Percentiles rank a stretch among this genome's conserved stretches.
These are phyloP conservation scores for Odontesthes bonariensis DNA, from an alignment of 2,113 vertebrate genomes.

Conservation along the genomic window DNA sequence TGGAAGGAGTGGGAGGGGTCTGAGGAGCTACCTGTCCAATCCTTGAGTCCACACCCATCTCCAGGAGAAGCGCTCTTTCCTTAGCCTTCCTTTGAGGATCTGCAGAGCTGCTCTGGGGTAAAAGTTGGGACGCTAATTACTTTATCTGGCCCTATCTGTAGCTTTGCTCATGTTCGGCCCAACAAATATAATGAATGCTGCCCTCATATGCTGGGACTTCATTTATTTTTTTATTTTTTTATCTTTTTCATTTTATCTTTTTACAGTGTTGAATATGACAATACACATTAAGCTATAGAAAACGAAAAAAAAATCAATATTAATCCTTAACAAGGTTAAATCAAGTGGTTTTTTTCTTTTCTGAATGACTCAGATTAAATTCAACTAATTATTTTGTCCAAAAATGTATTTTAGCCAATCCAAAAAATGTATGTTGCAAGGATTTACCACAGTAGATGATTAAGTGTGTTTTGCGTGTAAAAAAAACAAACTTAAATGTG, in stretches of 20 bases:
- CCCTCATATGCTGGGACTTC: too few species aligned
- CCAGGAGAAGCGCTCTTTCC: constrained; percentile 78
- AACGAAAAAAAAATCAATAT: too few species aligned
- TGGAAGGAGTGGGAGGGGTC: constrained; percentile 87
- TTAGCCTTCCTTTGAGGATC: constrained; percentile 87
- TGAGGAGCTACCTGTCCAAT: constrained; percentile 94
- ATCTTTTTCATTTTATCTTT: too few species aligned
- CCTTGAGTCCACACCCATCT: constrained; percentile 90
- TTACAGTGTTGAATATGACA: too few species aligned
- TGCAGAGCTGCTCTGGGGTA: constrained; percentile 66
- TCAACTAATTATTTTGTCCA: not conserved
- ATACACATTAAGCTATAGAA: too few species aligned
- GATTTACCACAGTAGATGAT: not conserved
- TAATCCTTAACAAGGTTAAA: too few species aligned
- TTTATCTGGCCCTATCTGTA: not conserved
- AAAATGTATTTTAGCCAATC: not conserved
- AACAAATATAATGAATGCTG: constrained; percentile 1
- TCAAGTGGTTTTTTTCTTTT: not conserved
- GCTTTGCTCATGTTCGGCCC: not conserved
- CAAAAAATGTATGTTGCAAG: not conserved
- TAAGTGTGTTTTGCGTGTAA: not conserved
- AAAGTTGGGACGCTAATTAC: not conserved
- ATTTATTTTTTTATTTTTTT: too few species aligned
- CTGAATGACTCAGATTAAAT: not conserved
- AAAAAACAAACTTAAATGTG: not conserved